Base-by-base conservation (phyloP, 2,888 invertebrate species). In the Fragum fragum region DNA sequence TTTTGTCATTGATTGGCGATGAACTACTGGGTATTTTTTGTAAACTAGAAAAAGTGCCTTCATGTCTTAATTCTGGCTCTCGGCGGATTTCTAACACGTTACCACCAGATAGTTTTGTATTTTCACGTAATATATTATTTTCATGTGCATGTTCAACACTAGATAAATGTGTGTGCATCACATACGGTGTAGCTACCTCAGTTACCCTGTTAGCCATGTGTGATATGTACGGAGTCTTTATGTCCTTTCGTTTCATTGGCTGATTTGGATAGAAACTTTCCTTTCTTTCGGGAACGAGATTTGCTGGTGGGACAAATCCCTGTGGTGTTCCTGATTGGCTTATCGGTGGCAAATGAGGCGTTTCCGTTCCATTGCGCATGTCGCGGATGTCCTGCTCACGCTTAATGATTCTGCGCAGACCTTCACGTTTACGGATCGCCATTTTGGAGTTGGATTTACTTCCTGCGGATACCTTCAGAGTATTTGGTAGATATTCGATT, bases 161-260 rank as follows among this genome's bases (percentile, higher is more conserved):
- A 7, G 83, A 79, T 52, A 85, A 69, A 28, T 86, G 87, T 59
- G 83, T 86, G 71, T 87, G 88, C 53, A 88, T 57, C 21, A 89
- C 81, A 47, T 89, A 89, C 0, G 89, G 89, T 6, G 88, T 89
- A 1, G 83, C 74, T 16, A 88, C 84, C 5, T 89, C 89, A 28
- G 81, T 87, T 29, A 83, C 57, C 14, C 85, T 63, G 52, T 87
- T 85, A 1, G 63, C 76, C 23, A 83, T 76, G 59, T 85, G 86
- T 9, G 83, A 79, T 16, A 86, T 79, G 53, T 86, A 86, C 16
- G 86, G 86, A 18, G 86, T 86, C 18, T 83, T 68, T n/a, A 86
- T 83, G n/a, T 86, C 86, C 61, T 86, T 86, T 9, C 86, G 74
- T 70, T 77, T 81, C n/a, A 81, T 66, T 11, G 79, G 42, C 14